These are phyloP conservation scores for Galagoides demidoff DNA, from an alignment of 2,797 vertebrate species.

Conservation along the genomic window DNA sequence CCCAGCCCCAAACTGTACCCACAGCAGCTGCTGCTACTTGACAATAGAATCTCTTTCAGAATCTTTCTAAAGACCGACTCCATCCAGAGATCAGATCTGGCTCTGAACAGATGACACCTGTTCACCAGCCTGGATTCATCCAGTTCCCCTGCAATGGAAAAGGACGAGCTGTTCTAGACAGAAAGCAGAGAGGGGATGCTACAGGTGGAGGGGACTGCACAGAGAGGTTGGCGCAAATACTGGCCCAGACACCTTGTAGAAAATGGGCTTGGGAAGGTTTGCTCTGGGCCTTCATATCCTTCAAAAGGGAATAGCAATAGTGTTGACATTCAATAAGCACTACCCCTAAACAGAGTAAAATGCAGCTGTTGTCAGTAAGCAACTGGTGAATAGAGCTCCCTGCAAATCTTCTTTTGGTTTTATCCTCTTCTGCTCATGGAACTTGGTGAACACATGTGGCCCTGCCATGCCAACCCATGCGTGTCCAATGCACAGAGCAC, in stretches of 20 bases:
- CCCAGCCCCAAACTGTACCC: background rate
- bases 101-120: background rate
- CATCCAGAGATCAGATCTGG: fast-evolving
- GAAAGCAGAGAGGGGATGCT: fast-evolving
- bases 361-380: fast-evolving
- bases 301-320: background rate
- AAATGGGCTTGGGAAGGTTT: background rate
- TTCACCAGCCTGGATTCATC: fast-evolving
- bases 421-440: background rate
- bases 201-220: fast-evolving
- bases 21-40: fast-evolving
- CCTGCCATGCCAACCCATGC: background rate
- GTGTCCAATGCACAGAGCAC: fast-evolving
- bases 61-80: background rate
- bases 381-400: fast-evolving
- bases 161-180: fast-evolving
- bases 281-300: background rate
- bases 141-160: fast-evolving
- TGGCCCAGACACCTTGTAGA: background rate
- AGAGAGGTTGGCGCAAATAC: fast-evolving
- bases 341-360: background rate
- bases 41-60: background rate
- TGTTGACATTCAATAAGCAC: background rate
- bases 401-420: background rate
- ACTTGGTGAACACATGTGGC: fast-evolving